These are phyloP conservation scores for Leptopilina syphax DNA, from an alignment of 2,888 invertebrate genomes.

Conservation along the genomic window DNA sequence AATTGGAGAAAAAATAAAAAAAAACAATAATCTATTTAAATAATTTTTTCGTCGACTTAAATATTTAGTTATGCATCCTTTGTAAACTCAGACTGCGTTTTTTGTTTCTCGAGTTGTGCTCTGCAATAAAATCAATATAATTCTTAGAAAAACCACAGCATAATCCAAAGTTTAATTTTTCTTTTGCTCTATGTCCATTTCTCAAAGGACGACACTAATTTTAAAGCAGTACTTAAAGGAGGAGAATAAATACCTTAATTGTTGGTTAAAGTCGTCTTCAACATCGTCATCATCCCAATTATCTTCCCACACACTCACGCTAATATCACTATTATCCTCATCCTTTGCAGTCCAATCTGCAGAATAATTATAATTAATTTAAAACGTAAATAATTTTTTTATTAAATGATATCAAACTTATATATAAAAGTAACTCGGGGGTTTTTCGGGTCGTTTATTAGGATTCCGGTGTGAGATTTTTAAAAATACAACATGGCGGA, in stretches of 20 bases:
- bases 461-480: too few species aligned
- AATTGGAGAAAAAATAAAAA: too few species aligned
- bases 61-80: neutral
- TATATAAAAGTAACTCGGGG: too few species aligned
- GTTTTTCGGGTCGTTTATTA: too few species aligned
- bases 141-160: neutral
- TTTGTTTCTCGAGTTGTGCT: constrained; percentile 83
- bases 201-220: too few species aligned
- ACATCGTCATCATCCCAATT: constrained; percentile 99
- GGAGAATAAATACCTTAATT: constrained; percentile 83
- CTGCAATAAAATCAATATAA: constrained; percentile 77
- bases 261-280: constrained; percentile 98
- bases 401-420: too few species aligned
- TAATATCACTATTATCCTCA: constrained; percentile 95
- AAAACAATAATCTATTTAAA: too few species aligned
- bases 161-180: too few species aligned
- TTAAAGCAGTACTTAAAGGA: too few species aligned
- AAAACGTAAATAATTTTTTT: constrained; percentile 41
- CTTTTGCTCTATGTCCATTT: too few species aligned
- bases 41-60: too few species aligned
- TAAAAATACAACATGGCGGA: too few species aligned
- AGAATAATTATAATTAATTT: constrained; percentile 65
- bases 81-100: constrained; percentile 62
- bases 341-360: constrained; percentile 90
- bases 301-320: constrained; percentile 99